These are phyloP conservation scores for Ptychadena robeensis DNA, from an alignment of 2,797 vertebrate species.

Conservation along the genomic window DNA sequence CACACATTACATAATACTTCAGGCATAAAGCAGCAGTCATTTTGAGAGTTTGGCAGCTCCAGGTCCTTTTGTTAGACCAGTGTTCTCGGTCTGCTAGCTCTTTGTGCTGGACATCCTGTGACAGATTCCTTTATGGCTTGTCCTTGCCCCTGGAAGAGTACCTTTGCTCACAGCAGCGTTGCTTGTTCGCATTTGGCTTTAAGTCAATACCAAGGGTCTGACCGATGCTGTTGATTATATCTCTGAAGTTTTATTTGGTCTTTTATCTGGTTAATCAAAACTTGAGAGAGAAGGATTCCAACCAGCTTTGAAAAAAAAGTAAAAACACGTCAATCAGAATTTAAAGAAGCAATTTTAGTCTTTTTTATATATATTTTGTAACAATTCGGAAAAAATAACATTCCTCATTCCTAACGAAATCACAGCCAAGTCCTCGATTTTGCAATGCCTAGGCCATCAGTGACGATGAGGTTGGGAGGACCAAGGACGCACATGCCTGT, in stretches of 20 bases:
- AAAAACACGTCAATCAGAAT: neutral
- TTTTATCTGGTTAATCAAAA: slow-evolving; percentile 88
- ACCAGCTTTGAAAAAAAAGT: slow-evolving; percentile 78
- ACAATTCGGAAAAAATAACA: neutral
- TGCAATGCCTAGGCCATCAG: too few species aligned
- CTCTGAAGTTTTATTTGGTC: slow-evolving; percentile 91
- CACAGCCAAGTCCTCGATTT: too few species aligned
- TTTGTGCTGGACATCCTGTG: neutral
- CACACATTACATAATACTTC: slow-evolving; percentile 12
- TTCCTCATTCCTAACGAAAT: too few species aligned
- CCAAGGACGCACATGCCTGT: too few species aligned
- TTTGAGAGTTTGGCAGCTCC: neutral
- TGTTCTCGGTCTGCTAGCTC: neutral
- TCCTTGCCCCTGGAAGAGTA: neutral
- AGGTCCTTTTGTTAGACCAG: neutral
- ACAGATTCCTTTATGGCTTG: neutral
- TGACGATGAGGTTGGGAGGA: too few species aligned
- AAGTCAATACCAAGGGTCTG: slow-evolving; percentile 85
- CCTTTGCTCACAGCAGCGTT: slow-evolving; percentile 5
- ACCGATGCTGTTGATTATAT: slow-evolving; percentile 83
- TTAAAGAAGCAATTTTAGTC: neutral
- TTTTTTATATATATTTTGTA: neutral
- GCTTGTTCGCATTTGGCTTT: slow-evolving; percentile 21
- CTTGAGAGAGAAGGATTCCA: slow-evolving; percentile 89
- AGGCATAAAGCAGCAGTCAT: slow-evolving; percentile 3